Percentiles rank a stretch among this genome's conserved stretches.
phyloP scores from a whole-genome alignment of 1,140 invertebrate species.

The Halictus rubicundus region DNA sequence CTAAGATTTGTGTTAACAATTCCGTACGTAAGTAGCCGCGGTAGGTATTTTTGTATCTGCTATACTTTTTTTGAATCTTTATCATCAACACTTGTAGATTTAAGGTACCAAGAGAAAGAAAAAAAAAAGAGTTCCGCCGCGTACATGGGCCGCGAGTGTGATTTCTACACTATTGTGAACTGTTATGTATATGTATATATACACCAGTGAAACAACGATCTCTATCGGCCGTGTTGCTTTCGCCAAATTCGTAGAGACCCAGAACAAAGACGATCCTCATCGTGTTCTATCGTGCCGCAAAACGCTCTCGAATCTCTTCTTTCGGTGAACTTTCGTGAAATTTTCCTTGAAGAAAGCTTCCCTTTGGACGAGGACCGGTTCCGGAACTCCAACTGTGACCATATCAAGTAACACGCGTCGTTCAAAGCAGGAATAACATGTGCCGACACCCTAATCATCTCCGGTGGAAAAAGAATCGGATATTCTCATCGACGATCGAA shows the following conservation, averaged over 20 bases:
- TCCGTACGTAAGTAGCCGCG: slow-evolving; percentile 84
- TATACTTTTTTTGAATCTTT: slow-evolving; percentile 76
- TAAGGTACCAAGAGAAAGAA: slow-evolving; percentile 66
- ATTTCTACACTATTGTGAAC: background rate
- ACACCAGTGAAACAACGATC: too few relatives aligned
- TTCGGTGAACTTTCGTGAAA: too few relatives aligned
- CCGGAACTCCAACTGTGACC: background rate
- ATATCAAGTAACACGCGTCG: slow-evolving; percentile 49
- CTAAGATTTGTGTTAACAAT: slow-evolving; percentile 80
- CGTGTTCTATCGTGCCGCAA: too few relatives aligned
- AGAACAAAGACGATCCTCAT: background rate
- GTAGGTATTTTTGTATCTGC: slow-evolving; percentile 84
- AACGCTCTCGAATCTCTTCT: too few relatives aligned
- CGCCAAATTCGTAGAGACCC: background rate
- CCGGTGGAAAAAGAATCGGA: slow-evolving; percentile 8
- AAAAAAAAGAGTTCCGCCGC: too few relatives aligned
- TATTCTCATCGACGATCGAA: slow-evolving; percentile 8
- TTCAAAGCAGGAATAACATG: slow-evolving; percentile 49
- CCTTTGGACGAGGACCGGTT: too few relatives aligned
- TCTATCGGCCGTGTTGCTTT: background rate
- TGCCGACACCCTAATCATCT: slow-evolving; percentile 47
- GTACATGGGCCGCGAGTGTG: slow-evolving; percentile 26
- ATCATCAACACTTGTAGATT: slow-evolving; percentile 66
- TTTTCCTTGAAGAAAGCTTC: too few relatives aligned
- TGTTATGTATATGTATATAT: too few relatives aligned